These are phyloP conservation scores for Hypothenemus hampei DNA, from an alignment of 1,140 invertebrate species.

Conservation along the genomic window DNA sequence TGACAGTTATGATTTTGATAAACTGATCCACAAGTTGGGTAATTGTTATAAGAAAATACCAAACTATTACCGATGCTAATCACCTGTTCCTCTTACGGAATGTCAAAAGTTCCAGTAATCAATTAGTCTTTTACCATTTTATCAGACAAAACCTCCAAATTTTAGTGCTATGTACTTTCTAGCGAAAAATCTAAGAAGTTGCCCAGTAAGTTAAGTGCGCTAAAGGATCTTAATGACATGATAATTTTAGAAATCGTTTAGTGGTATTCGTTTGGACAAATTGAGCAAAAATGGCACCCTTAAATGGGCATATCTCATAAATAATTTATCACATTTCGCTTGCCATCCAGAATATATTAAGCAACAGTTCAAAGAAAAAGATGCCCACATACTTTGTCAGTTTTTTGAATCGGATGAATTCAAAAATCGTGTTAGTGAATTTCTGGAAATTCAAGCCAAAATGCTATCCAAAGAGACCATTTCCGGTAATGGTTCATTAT, in stretches of 20 bases:
- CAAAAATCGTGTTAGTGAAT: conserved; percentile 9
- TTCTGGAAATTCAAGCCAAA: conserved; percentile 18
- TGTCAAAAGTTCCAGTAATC: conserved; percentile 7
- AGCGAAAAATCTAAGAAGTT: conserved; percentile 19
- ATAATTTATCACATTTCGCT: conserved; percentile 13
- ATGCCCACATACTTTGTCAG: conserved; percentile 23
- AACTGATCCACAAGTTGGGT: conserved; percentile 16
- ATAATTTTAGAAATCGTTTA: no score
- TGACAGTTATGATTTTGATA: conserved; percentile 27
- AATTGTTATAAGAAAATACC: no score
- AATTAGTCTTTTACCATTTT: conserved; percentile 5
- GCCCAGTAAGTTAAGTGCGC: conserved; percentile 19
- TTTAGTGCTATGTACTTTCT: conserved; percentile 27
- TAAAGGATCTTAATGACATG: no score
- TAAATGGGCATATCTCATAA: conserved; percentile 6
- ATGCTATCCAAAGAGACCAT: conserved; percentile 11
- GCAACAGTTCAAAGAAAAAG: conserved; percentile 18
- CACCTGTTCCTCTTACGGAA: neutral
- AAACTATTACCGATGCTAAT: no score
- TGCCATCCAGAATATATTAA: conserved; percentile 27
- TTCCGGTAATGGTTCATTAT: conserved; percentile 10
- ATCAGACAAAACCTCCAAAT: conserved; percentile 15
- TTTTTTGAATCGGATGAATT: conserved; percentile 26
- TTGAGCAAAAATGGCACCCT: conserved; percentile 8
- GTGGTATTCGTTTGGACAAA: neutral